phyloP scores from a whole-genome alignment of 1,140 invertebrate species.

The Drosophila seguyi region DNA sequence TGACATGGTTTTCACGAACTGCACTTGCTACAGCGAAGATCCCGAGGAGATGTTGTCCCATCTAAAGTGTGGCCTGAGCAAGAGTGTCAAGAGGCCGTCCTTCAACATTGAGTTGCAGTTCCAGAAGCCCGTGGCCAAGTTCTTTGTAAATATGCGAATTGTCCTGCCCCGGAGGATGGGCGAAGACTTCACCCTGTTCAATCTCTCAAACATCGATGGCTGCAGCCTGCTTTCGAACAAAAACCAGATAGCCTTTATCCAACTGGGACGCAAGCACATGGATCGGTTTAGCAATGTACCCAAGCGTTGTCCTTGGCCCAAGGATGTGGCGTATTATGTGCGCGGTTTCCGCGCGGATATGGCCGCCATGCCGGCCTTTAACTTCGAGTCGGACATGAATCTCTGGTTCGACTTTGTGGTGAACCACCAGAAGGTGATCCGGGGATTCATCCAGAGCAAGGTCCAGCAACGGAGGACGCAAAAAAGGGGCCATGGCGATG shows the following conservation, averaged over 20 bases:
- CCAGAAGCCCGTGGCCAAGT: slow-evolving; percentile 42
- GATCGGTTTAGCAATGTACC: slow-evolving; percentile 46
- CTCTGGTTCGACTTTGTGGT: slow-evolving; percentile 50
- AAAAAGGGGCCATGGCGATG: slow-evolving; percentile 19
- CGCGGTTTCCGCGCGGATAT: slow-evolving; percentile 58
- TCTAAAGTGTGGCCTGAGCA: slow-evolving; percentile 49
- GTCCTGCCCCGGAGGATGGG: slow-evolving; percentile 27
- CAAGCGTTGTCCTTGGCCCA: slow-evolving; percentile 47
- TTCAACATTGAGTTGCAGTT: slow-evolving; percentile 58
- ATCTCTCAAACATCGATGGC: slow-evolving; percentile 55
- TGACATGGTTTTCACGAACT: slow-evolving; percentile 52
- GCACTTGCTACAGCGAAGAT: slow-evolving; percentile 52
- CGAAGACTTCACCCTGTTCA: slow-evolving; percentile 48
- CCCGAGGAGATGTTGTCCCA: slow-evolving; percentile 33
- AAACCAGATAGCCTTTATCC: slow-evolving; percentile 58
- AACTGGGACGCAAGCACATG: slow-evolving; percentile 47
- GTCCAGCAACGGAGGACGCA: slow-evolving; percentile 27
- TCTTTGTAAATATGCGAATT: slow-evolving; percentile 51
- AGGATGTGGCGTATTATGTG: slow-evolving; percentile 52
- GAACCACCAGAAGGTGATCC: slow-evolving; percentile 60
- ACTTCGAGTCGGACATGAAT: slow-evolving; percentile 60
- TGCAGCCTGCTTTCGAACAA: slow-evolving; percentile 59
- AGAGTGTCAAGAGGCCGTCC: slow-evolving; percentile 41
- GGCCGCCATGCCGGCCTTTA: slow-evolving; percentile 55
- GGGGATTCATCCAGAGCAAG: slow-evolving; percentile 36